Evolutionary conservation across 2,888 invertebrate species (phyloP).

Genomic region (Epirrhoe tristata): DNA sequence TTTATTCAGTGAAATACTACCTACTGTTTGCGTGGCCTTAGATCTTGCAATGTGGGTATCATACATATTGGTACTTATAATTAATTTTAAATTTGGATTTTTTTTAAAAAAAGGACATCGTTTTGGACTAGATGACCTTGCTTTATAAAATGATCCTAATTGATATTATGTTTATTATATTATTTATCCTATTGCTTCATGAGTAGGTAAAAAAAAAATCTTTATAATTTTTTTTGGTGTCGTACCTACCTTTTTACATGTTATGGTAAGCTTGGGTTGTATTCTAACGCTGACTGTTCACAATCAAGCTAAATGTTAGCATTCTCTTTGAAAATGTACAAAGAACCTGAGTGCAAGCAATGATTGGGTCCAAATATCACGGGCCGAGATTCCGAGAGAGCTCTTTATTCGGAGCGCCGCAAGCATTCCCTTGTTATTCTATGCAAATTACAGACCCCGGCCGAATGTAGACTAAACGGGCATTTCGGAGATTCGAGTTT

Average conservation of each 20-base stretch:
- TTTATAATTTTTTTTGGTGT: no score
- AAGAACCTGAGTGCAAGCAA: constrained; percentile 47
- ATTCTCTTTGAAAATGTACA: constrained; percentile 47
- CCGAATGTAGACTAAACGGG: constrained; percentile 76
- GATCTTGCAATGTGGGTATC: not conserved
- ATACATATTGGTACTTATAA: no score
- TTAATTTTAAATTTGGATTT: no score
- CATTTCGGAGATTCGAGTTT: constrained; percentile 80
- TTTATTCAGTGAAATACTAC: constrained; percentile 19
- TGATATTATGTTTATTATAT: no score
- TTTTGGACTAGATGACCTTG: no score
- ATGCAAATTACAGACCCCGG: constrained; percentile 76
- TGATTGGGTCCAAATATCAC: constrained; percentile 66
- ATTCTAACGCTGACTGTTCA: not conserved
- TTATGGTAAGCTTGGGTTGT: no score
- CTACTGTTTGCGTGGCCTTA: not conserved
- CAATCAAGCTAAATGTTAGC: constrained; percentile 46
- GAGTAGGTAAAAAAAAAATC: no score
- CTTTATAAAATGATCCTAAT: no score
- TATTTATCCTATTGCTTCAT: no score
- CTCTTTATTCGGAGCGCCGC: constrained; percentile 64
- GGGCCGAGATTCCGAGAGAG: constrained; percentile 60
- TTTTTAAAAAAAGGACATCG: no score
- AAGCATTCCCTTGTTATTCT: constrained; percentile 79
- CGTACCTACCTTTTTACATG: no score